Evolutionary conservation across 2,113 vertebrate species (phyloP).

Genomic region (Elanoides forficatus): DNA sequence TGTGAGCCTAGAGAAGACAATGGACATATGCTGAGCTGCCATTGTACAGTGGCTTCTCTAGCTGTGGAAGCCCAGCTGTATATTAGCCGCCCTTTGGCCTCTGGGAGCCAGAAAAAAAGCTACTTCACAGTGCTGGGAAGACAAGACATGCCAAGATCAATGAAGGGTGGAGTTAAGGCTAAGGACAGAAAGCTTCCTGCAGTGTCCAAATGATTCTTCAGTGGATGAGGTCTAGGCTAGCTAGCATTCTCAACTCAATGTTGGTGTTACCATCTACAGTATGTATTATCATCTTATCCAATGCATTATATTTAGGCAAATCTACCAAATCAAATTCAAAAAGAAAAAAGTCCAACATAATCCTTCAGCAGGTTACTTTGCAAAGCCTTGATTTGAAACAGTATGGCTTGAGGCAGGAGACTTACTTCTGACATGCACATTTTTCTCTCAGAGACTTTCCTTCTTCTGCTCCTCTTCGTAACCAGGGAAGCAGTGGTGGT

Average conservation of each 20-base stretch:
- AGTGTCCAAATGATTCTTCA: not conserved
- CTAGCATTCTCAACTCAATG: not conserved
- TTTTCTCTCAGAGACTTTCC: not conserved
- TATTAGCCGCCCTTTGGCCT: not conserved
- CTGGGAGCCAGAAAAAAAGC: not conserved
- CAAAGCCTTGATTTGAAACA: not conserved
- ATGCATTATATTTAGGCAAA: not conserved
- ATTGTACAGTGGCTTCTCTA: not conserved
- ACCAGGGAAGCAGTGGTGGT: not conserved
- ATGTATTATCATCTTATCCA: not conserved
- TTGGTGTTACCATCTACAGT: not conserved
- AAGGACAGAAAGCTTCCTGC: not conserved
- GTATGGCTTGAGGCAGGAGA: not conserved
- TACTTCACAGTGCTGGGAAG: not conserved
- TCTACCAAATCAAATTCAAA: not conserved
- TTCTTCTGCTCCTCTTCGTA: not conserved
- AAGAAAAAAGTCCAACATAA: not conserved
- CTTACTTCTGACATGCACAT: not conserved
- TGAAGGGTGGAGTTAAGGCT: not conserved
- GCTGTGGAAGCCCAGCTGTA: not conserved
- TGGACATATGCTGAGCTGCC: not conserved
- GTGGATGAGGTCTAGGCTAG: not conserved
- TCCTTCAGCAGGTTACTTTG: not conserved
- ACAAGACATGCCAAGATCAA: not conserved
- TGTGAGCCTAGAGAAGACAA: not conserved